Evolutionary conservation across 2,888 invertebrate genomes (phyloP).

Genomic region (Ormia ochracea): DNA sequence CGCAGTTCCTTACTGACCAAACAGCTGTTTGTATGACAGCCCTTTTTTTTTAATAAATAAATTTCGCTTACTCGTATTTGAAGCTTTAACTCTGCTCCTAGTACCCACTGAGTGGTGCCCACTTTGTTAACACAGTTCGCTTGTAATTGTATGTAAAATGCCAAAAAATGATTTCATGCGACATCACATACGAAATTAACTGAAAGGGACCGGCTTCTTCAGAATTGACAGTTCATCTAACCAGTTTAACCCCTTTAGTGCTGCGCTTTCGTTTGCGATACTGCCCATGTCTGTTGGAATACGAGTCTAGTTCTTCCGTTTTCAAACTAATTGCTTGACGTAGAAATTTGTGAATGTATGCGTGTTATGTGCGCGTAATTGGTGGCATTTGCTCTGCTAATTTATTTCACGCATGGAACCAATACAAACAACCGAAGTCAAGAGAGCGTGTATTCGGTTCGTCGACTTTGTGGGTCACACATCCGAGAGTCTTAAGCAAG

Average conservation of each 20-base stretch:
- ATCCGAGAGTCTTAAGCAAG: slow-evolving; percentile 46
- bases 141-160: background rate
- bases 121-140: too few species aligned
- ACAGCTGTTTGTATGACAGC: too few species aligned
- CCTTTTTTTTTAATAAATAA: too few species aligned
- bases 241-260: background rate
- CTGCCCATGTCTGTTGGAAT: slow-evolving; percentile 22
- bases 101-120: too few species aligned
- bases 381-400: slow-evolving; percentile 9
- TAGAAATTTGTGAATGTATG: background rate
- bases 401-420: slow-evolving; percentile 33
- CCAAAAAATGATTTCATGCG: too few species aligned
- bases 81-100: too few species aligned
- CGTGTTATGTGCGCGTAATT: background rate
- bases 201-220: background rate
- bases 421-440: slow-evolving; percentile 24
- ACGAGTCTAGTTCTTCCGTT: background rate
- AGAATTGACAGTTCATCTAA: background rate
- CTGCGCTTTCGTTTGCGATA: background rate
- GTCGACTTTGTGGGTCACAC: slow-evolving; percentile 50
- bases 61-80: too few species aligned
- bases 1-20: too few species aligned
- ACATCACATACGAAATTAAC: too few species aligned
- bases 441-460: slow-evolving; percentile 28
- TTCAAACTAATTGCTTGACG: slow-evolving; percentile 2